A percentile compares a stretch with the other conserved stretches of the same genome.
Evolutionary conservation across 2,888 invertebrate species (phyloP).

Genomic region (Diachrysia chrysitis): DNA sequence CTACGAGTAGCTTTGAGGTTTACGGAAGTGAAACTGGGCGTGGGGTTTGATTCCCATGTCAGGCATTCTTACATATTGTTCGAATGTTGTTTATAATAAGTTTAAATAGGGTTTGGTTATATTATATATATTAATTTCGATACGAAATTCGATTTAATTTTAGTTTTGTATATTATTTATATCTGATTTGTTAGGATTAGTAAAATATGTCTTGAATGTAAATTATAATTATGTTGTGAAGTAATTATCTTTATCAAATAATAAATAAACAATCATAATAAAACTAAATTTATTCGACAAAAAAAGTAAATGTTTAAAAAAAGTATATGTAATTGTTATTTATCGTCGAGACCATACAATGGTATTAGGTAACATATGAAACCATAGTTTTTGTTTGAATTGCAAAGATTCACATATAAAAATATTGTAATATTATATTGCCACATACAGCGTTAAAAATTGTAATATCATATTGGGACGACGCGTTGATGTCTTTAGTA

Average conservation of each 20-base stretch:
- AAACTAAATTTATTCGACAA: neutral
- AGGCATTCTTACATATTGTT: neutral
- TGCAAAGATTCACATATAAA: constrained; percentile 1
- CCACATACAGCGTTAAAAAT: neutral
- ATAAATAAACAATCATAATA: too few relatives aligned
- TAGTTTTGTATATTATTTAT: too few relatives aligned
- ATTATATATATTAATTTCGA: too few relatives aligned
- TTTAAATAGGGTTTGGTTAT: too few relatives aligned
- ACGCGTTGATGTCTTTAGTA: constrained; percentile 57
- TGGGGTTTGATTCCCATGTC: constrained; percentile 3
- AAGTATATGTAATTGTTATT: neutral
- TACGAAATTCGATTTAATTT: too few relatives aligned
- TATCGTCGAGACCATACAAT: neutral
- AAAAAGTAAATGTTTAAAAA: too few relatives aligned
- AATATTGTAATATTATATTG: too few relatives aligned
- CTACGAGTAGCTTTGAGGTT: neutral
- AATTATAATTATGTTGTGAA: too few relatives aligned
- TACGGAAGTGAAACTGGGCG: neutral
- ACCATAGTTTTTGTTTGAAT: constrained; percentile 2
- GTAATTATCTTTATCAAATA: too few relatives aligned
- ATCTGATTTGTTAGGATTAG: too few relatives aligned
- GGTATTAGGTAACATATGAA: neutral
- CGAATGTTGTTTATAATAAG: neutral
- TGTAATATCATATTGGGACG: neutral
- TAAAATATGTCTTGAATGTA: too few relatives aligned